Conservation (phyloP, 2,113 vertebrate species). For the Elachura formosa region DNA sequence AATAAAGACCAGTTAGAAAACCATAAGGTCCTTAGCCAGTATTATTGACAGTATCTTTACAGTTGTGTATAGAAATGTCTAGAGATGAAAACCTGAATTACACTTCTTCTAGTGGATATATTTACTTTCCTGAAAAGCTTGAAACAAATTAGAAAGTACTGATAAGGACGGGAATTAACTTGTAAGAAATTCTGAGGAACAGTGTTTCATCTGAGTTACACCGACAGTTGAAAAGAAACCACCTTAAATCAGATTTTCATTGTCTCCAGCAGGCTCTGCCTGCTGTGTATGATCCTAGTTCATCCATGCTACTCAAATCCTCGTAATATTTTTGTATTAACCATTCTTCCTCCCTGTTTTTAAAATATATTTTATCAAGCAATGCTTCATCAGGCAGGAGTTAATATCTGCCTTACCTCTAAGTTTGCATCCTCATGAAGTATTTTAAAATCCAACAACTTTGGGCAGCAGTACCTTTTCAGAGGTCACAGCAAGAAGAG, state of each 20-base stretch:
- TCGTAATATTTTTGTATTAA: neutral
- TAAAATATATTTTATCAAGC: neutral
- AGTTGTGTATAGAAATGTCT: neutral
- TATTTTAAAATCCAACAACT: neutral
- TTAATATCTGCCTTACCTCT: neutral
- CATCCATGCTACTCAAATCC: neutral
- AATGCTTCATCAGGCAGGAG: neutral
- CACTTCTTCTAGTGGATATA: neutral
- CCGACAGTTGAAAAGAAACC: neutral
- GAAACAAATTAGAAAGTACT: neutral
- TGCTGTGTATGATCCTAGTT: neutral
- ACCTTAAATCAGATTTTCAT: neutral
- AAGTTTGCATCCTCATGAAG: neutral
- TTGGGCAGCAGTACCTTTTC: neutral
- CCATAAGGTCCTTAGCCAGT: fast-evolving
- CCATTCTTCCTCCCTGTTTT: neutral
- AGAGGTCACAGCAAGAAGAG: neutral
- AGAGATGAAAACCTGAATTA: neutral
- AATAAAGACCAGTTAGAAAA: neutral
- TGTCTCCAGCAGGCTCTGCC: neutral
- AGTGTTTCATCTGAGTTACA: neutral
- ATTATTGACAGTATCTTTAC: neutral
- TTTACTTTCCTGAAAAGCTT: neutral
- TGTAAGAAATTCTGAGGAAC: neutral
- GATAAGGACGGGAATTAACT: neutral